Percentiles rank a stretch among this genome's conserved stretches.
phyloP scores from a whole-genome alignment of 2,888 invertebrate genomes.

The Enchytraeus crypticus region DNA sequence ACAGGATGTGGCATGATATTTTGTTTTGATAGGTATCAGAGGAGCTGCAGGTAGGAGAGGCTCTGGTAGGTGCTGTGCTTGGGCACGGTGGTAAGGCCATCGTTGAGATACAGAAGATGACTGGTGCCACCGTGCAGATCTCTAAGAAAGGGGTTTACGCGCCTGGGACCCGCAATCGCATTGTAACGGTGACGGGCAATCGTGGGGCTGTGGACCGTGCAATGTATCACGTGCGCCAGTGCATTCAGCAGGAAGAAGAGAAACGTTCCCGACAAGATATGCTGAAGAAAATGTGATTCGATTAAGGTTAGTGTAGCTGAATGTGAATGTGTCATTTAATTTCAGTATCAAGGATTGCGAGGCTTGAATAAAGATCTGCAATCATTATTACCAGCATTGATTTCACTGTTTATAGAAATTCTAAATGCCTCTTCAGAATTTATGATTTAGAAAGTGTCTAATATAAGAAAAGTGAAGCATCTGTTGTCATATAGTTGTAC shows the following conservation, averaged over 20 bases:
- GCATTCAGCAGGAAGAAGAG: conserved; percentile 87
- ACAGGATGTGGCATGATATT: too few species aligned
- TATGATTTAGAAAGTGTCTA: too few species aligned
- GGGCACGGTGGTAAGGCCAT: conserved; percentile 92
- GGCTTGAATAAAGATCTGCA: too few species aligned
- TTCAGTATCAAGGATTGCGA: too few species aligned
- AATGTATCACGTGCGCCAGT: conserved; percentile 89
- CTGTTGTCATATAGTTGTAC: too few species aligned
- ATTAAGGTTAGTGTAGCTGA: too few species aligned
- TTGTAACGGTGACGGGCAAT: conserved; percentile 88
- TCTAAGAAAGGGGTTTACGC: conserved; percentile 96
- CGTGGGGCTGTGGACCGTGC: conserved; percentile 80
- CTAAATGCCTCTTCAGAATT: too few species aligned
- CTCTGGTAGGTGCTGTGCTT: conserved; percentile 90
- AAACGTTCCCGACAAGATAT: conserved; percentile 73
- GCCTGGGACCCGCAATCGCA: conserved; percentile 91
- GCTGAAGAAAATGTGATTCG: background rate
- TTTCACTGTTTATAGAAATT: too few species aligned
- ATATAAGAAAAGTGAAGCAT: too few species aligned
- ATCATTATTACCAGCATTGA: too few species aligned
- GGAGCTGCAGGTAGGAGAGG: conserved; percentile 69
- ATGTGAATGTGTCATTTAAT: too few species aligned
- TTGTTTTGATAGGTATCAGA: background rate
- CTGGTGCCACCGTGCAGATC: conserved; percentile 95
- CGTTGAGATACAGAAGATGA: conserved; percentile 92